These are phyloP conservation scores for Myrmecophaga tridactyla DNA, from an alignment of 2,113 vertebrate species.

Conservation along the genomic window DNA sequence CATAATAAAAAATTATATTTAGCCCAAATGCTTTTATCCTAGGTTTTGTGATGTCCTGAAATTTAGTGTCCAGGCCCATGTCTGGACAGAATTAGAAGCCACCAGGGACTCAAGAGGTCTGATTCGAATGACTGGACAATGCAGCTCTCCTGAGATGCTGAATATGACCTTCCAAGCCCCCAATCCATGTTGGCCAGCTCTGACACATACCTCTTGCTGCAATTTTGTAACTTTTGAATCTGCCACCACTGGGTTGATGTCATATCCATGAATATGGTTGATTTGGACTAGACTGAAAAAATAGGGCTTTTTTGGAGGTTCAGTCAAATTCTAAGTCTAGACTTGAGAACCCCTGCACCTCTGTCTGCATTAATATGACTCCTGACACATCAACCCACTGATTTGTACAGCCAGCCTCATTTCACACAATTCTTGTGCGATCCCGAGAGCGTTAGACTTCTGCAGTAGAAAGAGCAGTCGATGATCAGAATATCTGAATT, in stretches of 20 bases:
- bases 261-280: not conserved
- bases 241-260: not conserved
- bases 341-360: not conserved
- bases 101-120: not conserved
- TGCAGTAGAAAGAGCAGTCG: not conserved
- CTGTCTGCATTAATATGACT: not conserved
- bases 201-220: not conserved
- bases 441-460: not conserved
- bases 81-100: not conserved
- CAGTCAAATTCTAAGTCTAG: not conserved
- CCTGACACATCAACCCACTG: not conserved
- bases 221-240: not conserved
- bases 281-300: not conserved
- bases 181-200: not conserved
- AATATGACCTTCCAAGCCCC: accelerated
- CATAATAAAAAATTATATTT: not conserved
- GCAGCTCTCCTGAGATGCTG: not conserved
- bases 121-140: not conserved
- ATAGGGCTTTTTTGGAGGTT: not conserved
- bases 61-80: not conserved
- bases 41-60: not conserved
- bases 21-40: not conserved
- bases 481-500: not conserved
- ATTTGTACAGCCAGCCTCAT: not conserved
- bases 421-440: not conserved